Evolutionary conservation across 2,888 invertebrate genomes (phyloP), one percentile per base, ranked within the genome.

Genomic region (Spisula subtruncata): DNA sequence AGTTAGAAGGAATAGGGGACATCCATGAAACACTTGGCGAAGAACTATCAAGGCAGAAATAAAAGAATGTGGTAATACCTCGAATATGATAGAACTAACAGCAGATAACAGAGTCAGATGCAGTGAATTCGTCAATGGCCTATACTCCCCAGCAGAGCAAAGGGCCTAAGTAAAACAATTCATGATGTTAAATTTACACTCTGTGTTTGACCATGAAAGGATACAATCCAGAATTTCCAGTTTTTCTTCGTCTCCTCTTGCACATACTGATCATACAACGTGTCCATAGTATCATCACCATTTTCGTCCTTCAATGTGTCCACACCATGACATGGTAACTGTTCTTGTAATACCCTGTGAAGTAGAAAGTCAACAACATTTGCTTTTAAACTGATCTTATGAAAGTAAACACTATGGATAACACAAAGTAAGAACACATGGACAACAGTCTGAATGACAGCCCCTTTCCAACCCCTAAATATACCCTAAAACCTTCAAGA

Each of bases 211-310:
- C n/a, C n/a, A 0, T n/a, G 14, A 75, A 71, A 95, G 94, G 95
- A 95, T 95, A 96, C 96, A 66, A 96, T 92, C 94, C 94, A 96
- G 89, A 96, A 96, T 83, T 95, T 96, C 94, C 95, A 95, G 89
- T 95, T 94, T 35, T 91, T 91, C 83, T 92, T 90, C 29, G 93
- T 95, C 81, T 93, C 86, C 0, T 91, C 88, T 10, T 83, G 80
- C 0, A 95, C 92, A 90, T 95, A 95, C 14, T 93, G 88, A 29
- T 92, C 89, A 83, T 93, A 95, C 90, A 94, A 87, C 83, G 81
- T 66, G 71, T 95, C 93, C 82, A 93, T 91, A 80, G 92, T 81
- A n/a, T 85, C 56, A 8, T 85, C 80, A 32, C 25, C 35, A 41
- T 83, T 46, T 18, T 54, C 10, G n/a, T 88, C 91, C 48, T 92